Base-by-base conservation (phyloP, 2,113 vertebrate species). In the Hucho hucho region DNA sequence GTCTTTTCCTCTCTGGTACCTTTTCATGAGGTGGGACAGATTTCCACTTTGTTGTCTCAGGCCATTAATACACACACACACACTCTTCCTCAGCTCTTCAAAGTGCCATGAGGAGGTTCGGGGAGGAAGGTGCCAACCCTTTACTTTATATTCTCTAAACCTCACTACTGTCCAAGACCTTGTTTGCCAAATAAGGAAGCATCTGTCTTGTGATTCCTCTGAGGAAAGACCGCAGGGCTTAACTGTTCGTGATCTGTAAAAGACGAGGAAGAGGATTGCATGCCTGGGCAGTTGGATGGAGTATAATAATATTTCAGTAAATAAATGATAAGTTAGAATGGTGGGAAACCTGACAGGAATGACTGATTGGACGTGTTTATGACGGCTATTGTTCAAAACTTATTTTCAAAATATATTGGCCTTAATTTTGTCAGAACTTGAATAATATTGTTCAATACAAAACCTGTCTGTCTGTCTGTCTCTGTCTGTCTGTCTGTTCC, bases 151-250 rank as follows among this genome's bases (percentile, higher is more conserved):
- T 74, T 76, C 53, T 64, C 37, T 66, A 72, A 68, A 69, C 64
- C 56, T 53, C 16, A 12, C 37, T 66, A n/a, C n/a, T 79, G 74
- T 86, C 80, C 72, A 66, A 82, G 70, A 74, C 70, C 56, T 47
- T 80, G 76, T 79, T 89, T 78, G 74, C 90, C 89, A 91, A 92
- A 92, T 90, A 91, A 92, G 91, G 91, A 90, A 88, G 80, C 87
- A 81, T 86, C 84, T 88, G 88, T 84, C 90, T 84, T 58, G 65
- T 80, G 82, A 85, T 87, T 79, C 84, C 76, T 83, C 46, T 2
- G 6, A 69, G 79, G 29, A 65, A 76, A 73, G 69, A 81, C 78
- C 73, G 59, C 73, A 63, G 46, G 75, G 53, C 56, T 37, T 64
- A 66, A 76, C 64, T 73, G 74, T 82, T 76, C 77, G 65, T 75